These are phyloP conservation scores for Microcebus griseorufus DNA, from an alignment of 2,113 vertebrate species.

Conservation along the genomic window DNA sequence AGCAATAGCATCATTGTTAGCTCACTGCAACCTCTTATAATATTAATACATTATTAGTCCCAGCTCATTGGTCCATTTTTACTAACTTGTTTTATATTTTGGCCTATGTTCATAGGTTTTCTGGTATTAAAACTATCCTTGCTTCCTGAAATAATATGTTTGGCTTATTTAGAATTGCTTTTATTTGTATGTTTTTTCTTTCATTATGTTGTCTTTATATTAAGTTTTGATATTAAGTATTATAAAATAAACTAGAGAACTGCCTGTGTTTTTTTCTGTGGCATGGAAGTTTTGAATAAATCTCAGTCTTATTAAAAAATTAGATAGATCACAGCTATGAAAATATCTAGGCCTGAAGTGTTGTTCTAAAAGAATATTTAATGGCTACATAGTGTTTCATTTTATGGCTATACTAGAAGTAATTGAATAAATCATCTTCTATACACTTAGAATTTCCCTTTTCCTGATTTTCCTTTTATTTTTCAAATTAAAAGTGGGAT, in stretches of 20 bases:
- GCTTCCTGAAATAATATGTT: background rate
- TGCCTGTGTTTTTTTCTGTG: background rate
- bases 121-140: background rate
- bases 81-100: background rate
- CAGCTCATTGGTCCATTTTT: background rate
- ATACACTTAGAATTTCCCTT: background rate
- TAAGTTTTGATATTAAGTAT: background rate
- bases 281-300: background rate
- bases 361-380: background rate
- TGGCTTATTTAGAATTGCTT: background rate
- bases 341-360: background rate
- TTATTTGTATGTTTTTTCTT: background rate
- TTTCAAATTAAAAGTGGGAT: background rate
- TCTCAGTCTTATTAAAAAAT: background rate
- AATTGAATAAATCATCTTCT: background rate
- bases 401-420: background rate
- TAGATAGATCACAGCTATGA: background rate
- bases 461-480: background rate
- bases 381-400: background rate
- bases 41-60: no score
- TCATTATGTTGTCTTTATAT: background rate
- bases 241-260: background rate
- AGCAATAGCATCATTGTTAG: no score
- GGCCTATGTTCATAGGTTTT: background rate
- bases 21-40: no score